Evolutionary conservation across 2,113 vertebrate species (phyloP).

Genomic region (Clarias batrachus): DNA sequence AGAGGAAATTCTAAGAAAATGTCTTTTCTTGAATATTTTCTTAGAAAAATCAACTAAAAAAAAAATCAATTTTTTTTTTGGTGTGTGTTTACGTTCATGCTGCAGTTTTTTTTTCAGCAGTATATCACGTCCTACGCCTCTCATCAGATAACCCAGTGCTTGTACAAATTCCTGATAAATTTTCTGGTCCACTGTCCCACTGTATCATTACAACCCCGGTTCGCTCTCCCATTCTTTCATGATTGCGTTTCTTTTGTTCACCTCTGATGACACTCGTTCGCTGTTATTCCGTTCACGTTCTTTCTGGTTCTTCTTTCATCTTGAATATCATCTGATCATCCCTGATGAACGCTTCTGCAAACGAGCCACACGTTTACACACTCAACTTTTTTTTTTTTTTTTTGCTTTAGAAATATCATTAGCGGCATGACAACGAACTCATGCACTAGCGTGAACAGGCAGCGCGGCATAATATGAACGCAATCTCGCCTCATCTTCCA

Average conservation of each 20-base stretch:
- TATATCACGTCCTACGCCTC: too few relatives aligned
- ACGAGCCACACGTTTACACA: background rate
- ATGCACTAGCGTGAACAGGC: too few relatives aligned
- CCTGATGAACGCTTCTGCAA: background rate
- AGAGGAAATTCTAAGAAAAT: too few relatives aligned
- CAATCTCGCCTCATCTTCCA: background rate
- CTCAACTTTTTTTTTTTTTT: background rate
- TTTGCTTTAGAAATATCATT: background rate
- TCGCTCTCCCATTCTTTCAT: background rate
- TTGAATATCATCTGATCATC: background rate
- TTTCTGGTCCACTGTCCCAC: background rate
- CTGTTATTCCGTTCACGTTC: background rate
- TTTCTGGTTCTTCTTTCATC: background rate
- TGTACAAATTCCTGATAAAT: background rate
- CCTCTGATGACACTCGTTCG: background rate
- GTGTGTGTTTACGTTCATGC: background rate
- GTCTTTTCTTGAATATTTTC: too few relatives aligned
- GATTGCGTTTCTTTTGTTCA: background rate
- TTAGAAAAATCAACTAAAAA: too few relatives aligned
- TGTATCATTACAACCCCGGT: background rate
- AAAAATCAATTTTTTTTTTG: background rate
- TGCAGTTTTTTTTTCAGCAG: background rate
- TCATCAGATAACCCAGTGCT: background rate
- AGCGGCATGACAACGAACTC: background rate
- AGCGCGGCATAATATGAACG: background rate